A percentile compares a stretch with the other conserved stretches of the same genome.
These are phyloP conservation scores for Eupeodes luniger DNA, from an alignment of 2,888 invertebrate species.

Conservation along the genomic window DNA sequence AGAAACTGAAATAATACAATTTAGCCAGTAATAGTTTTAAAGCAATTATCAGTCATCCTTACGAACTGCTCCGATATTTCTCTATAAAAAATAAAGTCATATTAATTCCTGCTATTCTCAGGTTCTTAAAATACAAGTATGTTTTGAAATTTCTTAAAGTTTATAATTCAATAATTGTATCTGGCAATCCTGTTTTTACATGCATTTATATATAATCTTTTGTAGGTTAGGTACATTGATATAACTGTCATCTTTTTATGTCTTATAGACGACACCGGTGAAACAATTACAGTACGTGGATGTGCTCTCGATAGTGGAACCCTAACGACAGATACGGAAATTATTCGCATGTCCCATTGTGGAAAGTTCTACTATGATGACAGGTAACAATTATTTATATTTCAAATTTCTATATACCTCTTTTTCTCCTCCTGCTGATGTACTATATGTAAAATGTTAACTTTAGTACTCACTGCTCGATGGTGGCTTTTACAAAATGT, in stretches of 20 bases:
- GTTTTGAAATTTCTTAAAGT: too few species aligned
- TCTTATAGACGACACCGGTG: constrained; percentile 89
- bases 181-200: constrained; percentile 27
- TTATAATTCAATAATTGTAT: too few species aligned
- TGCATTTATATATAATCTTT: constrained; percentile 78
- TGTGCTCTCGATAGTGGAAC: constrained; percentile 98
- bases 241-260: background rate
- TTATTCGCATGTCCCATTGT: constrained; percentile 98
- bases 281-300: constrained; percentile 93
- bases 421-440: background rate
- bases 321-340: constrained; percentile 97
- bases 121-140: too few species aligned
- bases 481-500: background rate
- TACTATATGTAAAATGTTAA: background rate
- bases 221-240: background rate
- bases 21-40: too few species aligned
- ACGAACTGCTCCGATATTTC: too few species aligned
- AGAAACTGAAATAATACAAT: too few species aligned
- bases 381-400: constrained; percentile 85
- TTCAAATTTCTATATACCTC: background rate
- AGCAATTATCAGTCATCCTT: too few species aligned
- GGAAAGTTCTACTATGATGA: constrained; percentile 96
- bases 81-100: too few species aligned
- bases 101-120: too few species aligned
- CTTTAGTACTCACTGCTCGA: background rate